These are phyloP conservation scores for Peromyscus eremicus DNA, from an alignment of 2,797 vertebrate genomes.

Conservation along the genomic window DNA sequence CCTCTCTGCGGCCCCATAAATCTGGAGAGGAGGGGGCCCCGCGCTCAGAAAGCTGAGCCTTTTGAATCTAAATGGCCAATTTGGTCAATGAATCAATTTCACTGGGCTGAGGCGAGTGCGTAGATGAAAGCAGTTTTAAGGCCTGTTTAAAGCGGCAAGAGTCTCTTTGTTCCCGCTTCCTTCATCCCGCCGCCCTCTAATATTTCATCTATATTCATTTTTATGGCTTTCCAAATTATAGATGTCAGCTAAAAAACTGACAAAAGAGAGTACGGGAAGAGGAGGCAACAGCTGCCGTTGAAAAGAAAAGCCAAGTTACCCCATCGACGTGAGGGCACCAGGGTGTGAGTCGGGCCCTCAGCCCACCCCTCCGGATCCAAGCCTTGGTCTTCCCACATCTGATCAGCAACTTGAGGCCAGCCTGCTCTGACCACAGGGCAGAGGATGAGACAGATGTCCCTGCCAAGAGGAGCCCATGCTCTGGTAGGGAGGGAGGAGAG, in stretches of 20 bases:
- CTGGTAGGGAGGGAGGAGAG: not conserved
- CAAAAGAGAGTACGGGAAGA: not conserved
- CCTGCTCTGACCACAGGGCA: not conserved
- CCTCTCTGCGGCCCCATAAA: constrained; percentile 62
- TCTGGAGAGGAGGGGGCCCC: constrained; percentile 31
- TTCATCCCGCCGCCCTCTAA: constrained; percentile 54
- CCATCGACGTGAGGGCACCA: not conserved
- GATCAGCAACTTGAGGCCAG: accelerated
- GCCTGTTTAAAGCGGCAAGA: constrained; percentile 66
- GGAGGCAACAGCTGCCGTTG: accelerated
- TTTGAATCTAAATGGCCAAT: constrained; percentile 83
- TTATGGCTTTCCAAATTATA: constrained; percentile 78
- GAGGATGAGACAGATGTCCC: accelerated
- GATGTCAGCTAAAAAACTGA: constrained; percentile 55
- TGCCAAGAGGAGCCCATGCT: accelerated
- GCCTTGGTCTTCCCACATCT: accelerated
- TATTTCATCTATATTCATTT: constrained; percentile 80
- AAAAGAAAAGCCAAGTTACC: not conserved
- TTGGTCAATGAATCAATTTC: constrained; percentile 83
- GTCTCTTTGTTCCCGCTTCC: constrained; percentile 72
- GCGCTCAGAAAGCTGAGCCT: constrained; percentile 50
- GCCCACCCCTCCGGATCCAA: accelerated
- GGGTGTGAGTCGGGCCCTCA: accelerated
- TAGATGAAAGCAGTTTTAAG: constrained; percentile 70
- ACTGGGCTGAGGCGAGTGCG: not conserved